Evolutionary conservation across 2,113 vertebrate species (phyloP), one percentile per base, ranked within the genome.

Genomic region (Hymenochirus boettgeri): DNA sequence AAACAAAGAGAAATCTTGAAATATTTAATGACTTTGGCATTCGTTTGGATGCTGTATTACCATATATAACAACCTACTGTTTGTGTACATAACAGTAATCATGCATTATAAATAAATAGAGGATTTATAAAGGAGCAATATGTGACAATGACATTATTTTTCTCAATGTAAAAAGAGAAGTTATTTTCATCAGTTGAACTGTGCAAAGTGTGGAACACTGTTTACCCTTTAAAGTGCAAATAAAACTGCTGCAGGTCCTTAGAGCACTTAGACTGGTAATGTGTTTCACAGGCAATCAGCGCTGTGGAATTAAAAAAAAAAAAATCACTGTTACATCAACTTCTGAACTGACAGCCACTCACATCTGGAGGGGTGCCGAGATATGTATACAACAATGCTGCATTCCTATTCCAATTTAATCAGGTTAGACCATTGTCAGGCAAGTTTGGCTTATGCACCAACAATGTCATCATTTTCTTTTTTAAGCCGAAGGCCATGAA

Each of bases 11-110:
- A 69, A 66, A 60, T 60, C 70, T 57, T 35, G 35, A 84, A 79
- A 80, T 84, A 83, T 82, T 83, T 81, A 35, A 69, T 65, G 81
- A 90, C 88, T 78, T 83, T 83, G 48, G 88, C 85, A 81, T 86
- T 86, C 47, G 70, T 47, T 62, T 27, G 70, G 84, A 82, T 89
- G 87, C 87, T 86, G 80, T 75, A 83, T 76, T 79, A 83, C 75
- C 73, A 76, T 76, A 75, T 78, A 76, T 83, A 73, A 85, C 80
- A 83, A 77, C 76, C 79, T 82, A 83, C 71, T 77, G 77, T 79
- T 58, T 81, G 72, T 86, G 78, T 87, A 87, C 76, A 86, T 85
- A 84, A 62, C 74, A 80, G 33, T 51, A 60, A 60, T 60, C 65
- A 60, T 52, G 46, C 64, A 52, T 58, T 66, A 59, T 67, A 66